phyloP scores from a whole-genome alignment of 1,140 invertebrate species.

The Diabrotica undecimpunctata region DNA sequence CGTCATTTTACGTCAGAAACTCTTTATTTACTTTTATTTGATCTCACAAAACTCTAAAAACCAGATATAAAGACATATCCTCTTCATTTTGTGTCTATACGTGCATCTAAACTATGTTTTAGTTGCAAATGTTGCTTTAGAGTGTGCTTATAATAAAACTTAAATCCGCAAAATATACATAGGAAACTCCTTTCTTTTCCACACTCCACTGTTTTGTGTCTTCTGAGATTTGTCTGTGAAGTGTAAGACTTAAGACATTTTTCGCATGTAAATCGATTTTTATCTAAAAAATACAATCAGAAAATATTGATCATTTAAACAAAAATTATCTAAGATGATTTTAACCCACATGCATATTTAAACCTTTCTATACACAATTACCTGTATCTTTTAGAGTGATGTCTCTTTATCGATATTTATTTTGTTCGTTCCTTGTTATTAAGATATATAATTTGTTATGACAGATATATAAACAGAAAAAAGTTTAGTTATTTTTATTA shows the following conservation, averaged over 20 bases:
- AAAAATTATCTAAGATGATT: background rate
- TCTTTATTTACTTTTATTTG: background rate
- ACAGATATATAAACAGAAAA: no score
- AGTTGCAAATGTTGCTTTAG: conserved; percentile 41
- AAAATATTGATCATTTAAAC: background rate
- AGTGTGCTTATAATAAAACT: conserved; percentile 34
- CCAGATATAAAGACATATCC: no score
- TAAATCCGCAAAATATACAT: conserved; percentile 48
- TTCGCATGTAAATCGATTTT: conserved; percentile 40
- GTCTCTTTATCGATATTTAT: no score
- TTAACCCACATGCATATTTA: no score
- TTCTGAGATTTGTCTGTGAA: conserved; percentile 52
- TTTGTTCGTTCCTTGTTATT: no score
- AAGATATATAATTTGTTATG: no score
- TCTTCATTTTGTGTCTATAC: no score
- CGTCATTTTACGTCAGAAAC: no score
- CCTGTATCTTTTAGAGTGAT: no score
- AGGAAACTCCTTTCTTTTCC: conserved; percentile 51
- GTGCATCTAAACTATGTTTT: conserved; percentile 27
- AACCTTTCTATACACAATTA: no score
- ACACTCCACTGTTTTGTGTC: conserved; percentile 55
- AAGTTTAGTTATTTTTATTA: background rate
- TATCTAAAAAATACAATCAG: background rate
- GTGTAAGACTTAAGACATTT: conserved; percentile 52
- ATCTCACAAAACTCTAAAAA: no score